Evolutionary conservation across 2,797 vertebrate species (phyloP), one percentile per base, ranked within the genome.

Genomic region (Neosilurus hyrtlii): DNA sequence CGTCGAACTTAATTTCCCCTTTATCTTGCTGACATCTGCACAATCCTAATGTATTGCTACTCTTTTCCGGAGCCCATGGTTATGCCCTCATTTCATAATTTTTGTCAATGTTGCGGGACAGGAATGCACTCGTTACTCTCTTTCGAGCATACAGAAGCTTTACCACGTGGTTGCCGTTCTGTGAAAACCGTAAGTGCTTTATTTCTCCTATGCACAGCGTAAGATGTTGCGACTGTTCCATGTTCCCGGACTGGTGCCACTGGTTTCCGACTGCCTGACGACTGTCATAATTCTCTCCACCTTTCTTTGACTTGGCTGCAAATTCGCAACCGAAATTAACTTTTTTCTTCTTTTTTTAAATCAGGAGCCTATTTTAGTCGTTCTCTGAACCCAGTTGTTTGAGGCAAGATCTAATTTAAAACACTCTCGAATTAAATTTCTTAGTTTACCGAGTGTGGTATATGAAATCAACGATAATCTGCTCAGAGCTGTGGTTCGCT

Each of bases 151-250:
- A 93, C 94, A 92, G 85, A 92, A 95, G 95, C 95, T 96, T 95
- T 95, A 95, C 90, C 90, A 91, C 94, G 94, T 95, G 93, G 91
- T 94, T 95, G 93, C 94, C 93, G 94, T 96, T 96, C 65, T 96
- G 96, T 95, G 91, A 95, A 96, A 96, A 97, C 98, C 98, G 94
- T 95, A 99, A 99, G 98, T 99, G 98, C 98, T 99, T 99, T 98
- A 98, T 94, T 95, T 96, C 95, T 95, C 96, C 97, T 98, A 97
- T 98, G 97, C 97, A 99, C 96, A 95, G 97, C 95, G 95, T 96
- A 95, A 90, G 94, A 96, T 95, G 94, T 96, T 67, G 93, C 90
- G 95, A 97, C 96, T 96, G 95, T 96, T 95, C 95, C 96, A 94
- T 96, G 95, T 97, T 96, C 96, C 96, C 96, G 86, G 72, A 82